Evolutionary conservation across 1,140 invertebrate species (phyloP).

Genomic region (Hyles vespertilio): DNA sequence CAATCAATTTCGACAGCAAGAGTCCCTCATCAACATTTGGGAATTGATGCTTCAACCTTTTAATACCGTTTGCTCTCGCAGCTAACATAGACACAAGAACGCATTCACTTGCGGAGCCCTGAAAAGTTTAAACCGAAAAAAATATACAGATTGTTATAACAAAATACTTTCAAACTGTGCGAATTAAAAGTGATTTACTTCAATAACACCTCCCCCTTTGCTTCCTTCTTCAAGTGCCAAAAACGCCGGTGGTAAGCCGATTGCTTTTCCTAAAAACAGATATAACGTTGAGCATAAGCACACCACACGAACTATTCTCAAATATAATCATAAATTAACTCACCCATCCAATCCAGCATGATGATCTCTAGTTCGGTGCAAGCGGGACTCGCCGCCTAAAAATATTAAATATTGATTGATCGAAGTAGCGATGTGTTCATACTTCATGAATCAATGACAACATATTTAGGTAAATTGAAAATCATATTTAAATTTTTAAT

Average conservation of each 20-base stretch:
- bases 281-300: neutral
- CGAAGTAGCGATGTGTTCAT: neutral
- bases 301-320: neutral
- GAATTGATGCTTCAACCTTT: slow-evolving; percentile 91
- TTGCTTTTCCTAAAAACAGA: slow-evolving; percentile 85
- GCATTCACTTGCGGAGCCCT: slow-evolving; percentile 99
- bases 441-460: too few relatives aligned
- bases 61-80: slow-evolving; percentile 94
- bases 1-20: slow-evolving; percentile 96
- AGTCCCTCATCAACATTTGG: slow-evolving; percentile 96
- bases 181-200: slow-evolving; percentile 74
- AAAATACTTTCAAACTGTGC: neutral
- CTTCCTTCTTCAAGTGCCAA: slow-evolving; percentile 88
- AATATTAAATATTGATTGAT: slow-evolving; percentile 30
- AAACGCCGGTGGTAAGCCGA: slow-evolving; percentile 92
- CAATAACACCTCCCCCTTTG: slow-evolving; percentile 94
- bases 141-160: neutral
- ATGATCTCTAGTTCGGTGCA: slow-evolving; percentile 98
- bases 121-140: slow-evolving; percentile 1
- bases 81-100: slow-evolving; percentile 96
- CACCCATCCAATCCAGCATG: slow-evolving; percentile 97
- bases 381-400: slow-evolving; percentile 95
- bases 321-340: slow-evolving; percentile 44
- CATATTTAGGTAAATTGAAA: too few relatives aligned
- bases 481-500: too few relatives aligned